phyloP scores from a whole-genome alignment of 2,113 vertebrate species.

The Atractosteus spatula region DNA sequence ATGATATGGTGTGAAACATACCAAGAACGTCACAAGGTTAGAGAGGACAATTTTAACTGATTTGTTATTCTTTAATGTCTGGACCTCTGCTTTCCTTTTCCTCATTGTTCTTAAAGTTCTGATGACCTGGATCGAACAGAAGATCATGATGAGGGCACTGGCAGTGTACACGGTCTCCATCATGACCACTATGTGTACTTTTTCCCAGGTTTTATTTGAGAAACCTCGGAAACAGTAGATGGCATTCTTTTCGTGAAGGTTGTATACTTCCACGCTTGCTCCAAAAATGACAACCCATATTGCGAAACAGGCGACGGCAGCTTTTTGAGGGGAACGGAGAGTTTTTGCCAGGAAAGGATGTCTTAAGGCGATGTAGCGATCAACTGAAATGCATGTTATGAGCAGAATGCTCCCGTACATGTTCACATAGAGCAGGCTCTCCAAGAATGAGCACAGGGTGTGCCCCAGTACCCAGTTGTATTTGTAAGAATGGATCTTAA shows the following conservation, averaged over 20 bases:
- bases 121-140: constrained; percentile 51
- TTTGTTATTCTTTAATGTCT: constrained; percentile 32
- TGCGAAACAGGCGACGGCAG: constrained; percentile 38
- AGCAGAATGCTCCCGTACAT: constrained; percentile 69
- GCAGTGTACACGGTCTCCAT: constrained; percentile 43
- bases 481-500: constrained; percentile 61
- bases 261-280: constrained; percentile 34
- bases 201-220: constrained; percentile 49
- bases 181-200: constrained; percentile 26
- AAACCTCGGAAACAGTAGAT: constrained; percentile 54
- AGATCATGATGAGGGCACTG: constrained; percentile 43
- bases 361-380: constrained; percentile 51
- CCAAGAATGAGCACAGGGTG: constrained; percentile 57
- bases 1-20: constrained; percentile 67
- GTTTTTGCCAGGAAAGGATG: constrained; percentile 43
- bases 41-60: constrained; percentile 56
- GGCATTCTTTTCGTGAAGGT: constrained; percentile 17
- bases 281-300: constrained; percentile 47
- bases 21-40: constrained; percentile 50
- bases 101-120: constrained; percentile 36
- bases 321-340: constrained; percentile 56
- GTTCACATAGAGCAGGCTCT: constrained; percentile 68
- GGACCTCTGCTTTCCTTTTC: constrained; percentile 21
- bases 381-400: constrained; percentile 58
- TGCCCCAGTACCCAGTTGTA: constrained; percentile 40